phyloP scores from a whole-genome alignment of 2,797 vertebrate species.

The Trematomus bernacchii region DNA sequence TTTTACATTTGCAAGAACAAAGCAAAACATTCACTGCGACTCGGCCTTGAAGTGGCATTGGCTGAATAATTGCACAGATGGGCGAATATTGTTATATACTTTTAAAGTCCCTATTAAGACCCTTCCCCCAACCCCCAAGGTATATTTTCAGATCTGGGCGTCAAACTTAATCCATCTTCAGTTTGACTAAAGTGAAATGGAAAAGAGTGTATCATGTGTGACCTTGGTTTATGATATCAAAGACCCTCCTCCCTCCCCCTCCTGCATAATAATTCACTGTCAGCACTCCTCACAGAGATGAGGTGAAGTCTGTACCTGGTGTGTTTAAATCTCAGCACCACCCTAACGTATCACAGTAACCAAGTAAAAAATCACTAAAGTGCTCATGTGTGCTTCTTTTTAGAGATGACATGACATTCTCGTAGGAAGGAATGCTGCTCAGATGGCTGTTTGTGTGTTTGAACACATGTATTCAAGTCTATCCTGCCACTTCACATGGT shows the following conservation, averaged over 20 bases:
- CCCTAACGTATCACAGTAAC: slow-evolving; percentile 47
- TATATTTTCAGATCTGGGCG: neutral
- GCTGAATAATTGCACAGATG: slow-evolving; percentile 35
- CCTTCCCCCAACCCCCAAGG: neutral
- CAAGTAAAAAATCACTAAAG: slow-evolving; percentile 10
- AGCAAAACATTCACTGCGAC: neutral
- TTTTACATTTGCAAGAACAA: neutral
- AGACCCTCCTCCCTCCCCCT: neutral
- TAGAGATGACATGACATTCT: slow-evolving; percentile 10
- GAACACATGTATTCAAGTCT: slow-evolving; percentile 21
- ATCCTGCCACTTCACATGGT: slow-evolving; percentile 29
- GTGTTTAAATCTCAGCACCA: slow-evolving; percentile 36
- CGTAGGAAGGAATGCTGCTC: neutral
- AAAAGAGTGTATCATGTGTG: slow-evolving; percentile 48
- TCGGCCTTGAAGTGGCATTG: slow-evolving; percentile 3
- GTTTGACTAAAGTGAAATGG: slow-evolving; percentile 63
- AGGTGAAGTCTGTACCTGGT: slow-evolving; percentile 46
- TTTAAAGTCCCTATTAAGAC: neutral
- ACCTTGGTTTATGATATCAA: slow-evolving; percentile 48
- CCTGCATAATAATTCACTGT: slow-evolving; percentile 51
- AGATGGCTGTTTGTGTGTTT: neutral
- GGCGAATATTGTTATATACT: neutral
- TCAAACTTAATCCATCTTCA: slow-evolving; percentile 30
- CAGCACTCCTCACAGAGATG: slow-evolving; percentile 36
- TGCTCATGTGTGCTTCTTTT: slow-evolving; percentile 24